Evolutionary conservation across 2,888 invertebrate genomes (phyloP).

Genomic region (Aporophyla nigra): DNA sequence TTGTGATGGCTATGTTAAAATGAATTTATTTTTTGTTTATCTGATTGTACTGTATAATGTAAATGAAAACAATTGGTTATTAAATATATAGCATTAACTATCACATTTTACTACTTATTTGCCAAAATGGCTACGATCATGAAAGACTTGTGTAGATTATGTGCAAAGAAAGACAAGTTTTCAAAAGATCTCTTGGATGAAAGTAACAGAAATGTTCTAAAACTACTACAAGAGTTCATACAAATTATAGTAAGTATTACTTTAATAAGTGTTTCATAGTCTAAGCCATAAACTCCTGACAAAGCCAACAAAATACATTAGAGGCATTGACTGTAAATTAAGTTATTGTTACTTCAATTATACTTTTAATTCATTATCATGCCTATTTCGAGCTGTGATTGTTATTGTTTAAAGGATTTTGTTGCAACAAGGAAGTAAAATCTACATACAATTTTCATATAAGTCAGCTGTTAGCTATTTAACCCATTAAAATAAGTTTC

Average conservation of each 20-base stretch:
- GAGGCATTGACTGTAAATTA: conserved; percentile 13
- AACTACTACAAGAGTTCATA: conserved; percentile 83
- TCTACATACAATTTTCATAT: background rate
- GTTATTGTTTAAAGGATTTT: background rate
- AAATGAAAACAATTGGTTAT: conserved; percentile 6
- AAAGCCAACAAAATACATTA: background rate
- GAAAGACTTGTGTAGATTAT: conserved; percentile 85
- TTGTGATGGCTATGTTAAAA: conserved; percentile 36
- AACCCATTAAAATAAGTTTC: background rate
- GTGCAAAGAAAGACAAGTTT: conserved; percentile 84
- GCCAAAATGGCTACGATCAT: conserved; percentile 71
- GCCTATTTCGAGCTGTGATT: background rate
- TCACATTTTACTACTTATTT: conserved; percentile 10
- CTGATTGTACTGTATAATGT: background rate
- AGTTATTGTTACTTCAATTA: background rate
- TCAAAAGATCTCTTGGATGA: conserved; percentile 85
- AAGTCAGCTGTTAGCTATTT: background rate
- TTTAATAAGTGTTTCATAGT: background rate
- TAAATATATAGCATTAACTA: background rate
- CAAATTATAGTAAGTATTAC: conserved; percentile 81
- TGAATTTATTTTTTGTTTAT: conserved; percentile 17
- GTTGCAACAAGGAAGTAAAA: background rate
- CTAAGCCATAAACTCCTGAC: background rate
- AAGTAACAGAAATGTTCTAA: conserved; percentile 81
- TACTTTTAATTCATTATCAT: background rate